Percentiles rank a stretch among this genome's conserved stretches.
Evolutionary conservation across 2,797 vertebrate species (phyloP).

Genomic region (Ptychadena robeensis): DNA sequence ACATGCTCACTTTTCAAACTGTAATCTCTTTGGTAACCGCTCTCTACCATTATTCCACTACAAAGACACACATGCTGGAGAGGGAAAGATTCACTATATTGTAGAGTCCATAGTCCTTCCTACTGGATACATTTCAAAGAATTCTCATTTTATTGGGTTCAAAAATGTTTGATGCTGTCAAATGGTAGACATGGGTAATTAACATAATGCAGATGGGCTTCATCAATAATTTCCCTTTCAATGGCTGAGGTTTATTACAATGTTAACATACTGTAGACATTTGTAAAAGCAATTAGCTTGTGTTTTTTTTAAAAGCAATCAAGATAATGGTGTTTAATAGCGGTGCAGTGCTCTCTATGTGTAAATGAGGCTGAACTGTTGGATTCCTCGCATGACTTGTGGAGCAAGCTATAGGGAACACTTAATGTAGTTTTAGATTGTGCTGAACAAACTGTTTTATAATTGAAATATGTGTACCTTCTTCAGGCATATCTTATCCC

Average conservation of each 20-base stretch:
- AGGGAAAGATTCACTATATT: constrained; percentile 47
- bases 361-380: neutral
- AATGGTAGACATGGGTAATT: neutral
- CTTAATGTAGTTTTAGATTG: too few species aligned
- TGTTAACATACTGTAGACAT: constrained; percentile 28
- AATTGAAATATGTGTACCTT: too few species aligned
- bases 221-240: constrained; percentile 17
- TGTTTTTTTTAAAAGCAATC: constrained; percentile 28
- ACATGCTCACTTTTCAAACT: constrained; percentile 65
- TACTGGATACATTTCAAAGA: constrained; percentile 13
- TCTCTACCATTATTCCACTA: constrained; percentile 59
- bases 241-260: constrained; percentile 12
- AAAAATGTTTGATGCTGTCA: neutral
- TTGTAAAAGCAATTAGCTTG: constrained; percentile 39
- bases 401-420: neutral
- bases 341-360: constrained; percentile 2
- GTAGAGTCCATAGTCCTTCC: constrained; percentile 14
- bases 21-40: constrained; percentile 67
- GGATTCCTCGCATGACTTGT: neutral
- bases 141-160: constrained; percentile 4
- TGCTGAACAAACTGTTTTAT: too few species aligned
- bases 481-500: too few species aligned
- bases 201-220: constrained; percentile 26
- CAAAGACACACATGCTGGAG: constrained; percentile 67
- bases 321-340: constrained; percentile 24